Evolutionary conservation across 2,797 vertebrate species (phyloP), one percentile per base, ranked within the genome.

Genomic region (Coregonus ussuriensis): DNA sequence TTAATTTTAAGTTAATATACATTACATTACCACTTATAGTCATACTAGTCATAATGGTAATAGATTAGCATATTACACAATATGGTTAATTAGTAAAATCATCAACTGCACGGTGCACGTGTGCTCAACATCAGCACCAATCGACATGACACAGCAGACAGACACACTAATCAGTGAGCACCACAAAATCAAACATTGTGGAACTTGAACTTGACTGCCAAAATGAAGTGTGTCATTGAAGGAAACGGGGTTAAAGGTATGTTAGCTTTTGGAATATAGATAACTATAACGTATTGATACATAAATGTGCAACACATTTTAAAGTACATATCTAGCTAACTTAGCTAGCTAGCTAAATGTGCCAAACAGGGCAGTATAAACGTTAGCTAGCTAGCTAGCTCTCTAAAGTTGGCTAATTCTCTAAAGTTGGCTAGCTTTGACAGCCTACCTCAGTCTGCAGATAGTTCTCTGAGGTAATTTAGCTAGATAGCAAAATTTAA

Each of bases 221-320:
- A 29, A 1, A 94, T 95, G 94, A 91, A 91, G 62, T 94, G 91
- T 78, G 47, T 91, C 0, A 80, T 95, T 1, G 93, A 93, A 73
- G 89, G 93, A 79, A 91, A 86, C 7, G 53, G 77, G 52, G 82
- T 94, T 4, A 94, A 94, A 91, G 94, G 94, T 94, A 81, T 2
- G 6, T 6, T 0, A 6, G 6, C 25, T 3, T 33, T 63, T 41
- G 3, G 4, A 62, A 4, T 62, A 25, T 9, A 37, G 25, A n/a
- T 47, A 13, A 47, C 41, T 47, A 11, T 47, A 47, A 47, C 41
- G 41, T 13, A 47, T 47, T 47, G 41, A 47, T 47, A 47, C 41
- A 47, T 9, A 47, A 47, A 47, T 47, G 9, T 47, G 41, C n/a
- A 25, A 47, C 47, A 71, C 70, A 25, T 25, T 29, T 5, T 52